Conservation (phyloP, 2,797 vertebrate genomes). For the Sebastes steindachneri region DNA sequence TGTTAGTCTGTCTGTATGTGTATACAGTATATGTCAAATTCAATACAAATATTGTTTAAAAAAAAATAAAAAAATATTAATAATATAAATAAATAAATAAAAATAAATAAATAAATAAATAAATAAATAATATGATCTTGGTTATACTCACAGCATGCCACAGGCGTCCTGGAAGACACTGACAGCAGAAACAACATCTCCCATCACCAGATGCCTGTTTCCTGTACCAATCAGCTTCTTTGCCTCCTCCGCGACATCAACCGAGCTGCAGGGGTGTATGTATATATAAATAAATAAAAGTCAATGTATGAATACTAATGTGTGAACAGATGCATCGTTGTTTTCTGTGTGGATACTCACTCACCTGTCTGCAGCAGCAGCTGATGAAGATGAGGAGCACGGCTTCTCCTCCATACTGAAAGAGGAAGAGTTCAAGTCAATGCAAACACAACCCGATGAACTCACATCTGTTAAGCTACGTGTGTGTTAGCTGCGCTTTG, state of each 20-base stretch:
- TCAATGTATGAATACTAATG: accelerated
- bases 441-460: accelerated
- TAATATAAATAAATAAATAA: too few species aligned
- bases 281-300: too few species aligned
- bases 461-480: accelerated
- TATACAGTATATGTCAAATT: too few species aligned
- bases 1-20: too few species aligned
- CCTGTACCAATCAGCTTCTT: constrained; percentile 94
- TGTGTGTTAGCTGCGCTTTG: not conserved
- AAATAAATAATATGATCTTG: not conserved
- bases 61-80: too few species aligned
- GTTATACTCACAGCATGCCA: constrained; percentile 91
- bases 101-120: too few species aligned
- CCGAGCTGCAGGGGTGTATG: constrained; percentile 33
- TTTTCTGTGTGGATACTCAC: not conserved
- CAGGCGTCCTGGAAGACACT: constrained; percentile 95
- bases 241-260: constrained; percentile 91
- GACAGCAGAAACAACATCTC: constrained; percentile 93
- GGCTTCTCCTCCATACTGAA: constrained; percentile 83
- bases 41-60: too few species aligned
- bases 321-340: not conserved
- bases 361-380: constrained; percentile 71
- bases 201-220: constrained; percentile 95
- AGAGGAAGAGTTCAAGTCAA: not conserved
- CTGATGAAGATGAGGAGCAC: constrained; percentile 69